phyloP scores from a whole-genome alignment of 2,888 invertebrate genomes.

The Cremastinae sp. region DNA sequence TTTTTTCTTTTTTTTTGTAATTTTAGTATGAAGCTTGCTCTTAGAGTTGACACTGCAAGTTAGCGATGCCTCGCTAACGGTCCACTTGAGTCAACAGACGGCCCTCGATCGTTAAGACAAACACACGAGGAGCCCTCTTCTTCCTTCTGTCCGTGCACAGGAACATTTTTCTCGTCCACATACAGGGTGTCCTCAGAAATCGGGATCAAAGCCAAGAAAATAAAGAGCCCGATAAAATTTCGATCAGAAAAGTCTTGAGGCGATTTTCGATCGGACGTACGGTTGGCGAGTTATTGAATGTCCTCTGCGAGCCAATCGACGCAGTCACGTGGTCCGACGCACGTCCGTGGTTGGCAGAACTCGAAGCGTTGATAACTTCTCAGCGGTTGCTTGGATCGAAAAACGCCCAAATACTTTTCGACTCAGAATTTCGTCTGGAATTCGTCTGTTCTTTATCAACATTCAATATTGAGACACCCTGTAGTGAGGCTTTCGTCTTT shows the following conservation, averaged over 20 bases:
- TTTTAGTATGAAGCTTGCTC: constrained; percentile 46
- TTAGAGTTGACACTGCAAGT: constrained; percentile 65
- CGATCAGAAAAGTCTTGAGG: neutral
- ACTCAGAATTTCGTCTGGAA: too few species aligned
- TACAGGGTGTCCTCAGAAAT: neutral
- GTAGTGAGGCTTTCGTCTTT: constrained; percentile 3
- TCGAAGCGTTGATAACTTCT: too few species aligned
- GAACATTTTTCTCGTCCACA: neutral
- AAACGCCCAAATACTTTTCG: neutral
- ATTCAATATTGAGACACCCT: too few species aligned
- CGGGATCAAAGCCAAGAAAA: too few species aligned
- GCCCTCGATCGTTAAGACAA: constrained; percentile 71
- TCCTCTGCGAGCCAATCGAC: too few species aligned
- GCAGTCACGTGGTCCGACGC: neutral
- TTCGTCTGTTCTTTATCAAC: neutral
- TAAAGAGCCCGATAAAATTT: too few species aligned
- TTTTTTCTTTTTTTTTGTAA: constrained; percentile 36
- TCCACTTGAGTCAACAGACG: constrained; percentile 74
- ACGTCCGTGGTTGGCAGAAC: too few species aligned
- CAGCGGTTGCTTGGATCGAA: too few species aligned
- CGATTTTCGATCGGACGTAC: too few species aligned
- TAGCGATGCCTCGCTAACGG: constrained; percentile 73
- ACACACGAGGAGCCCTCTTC: constrained; percentile 64
- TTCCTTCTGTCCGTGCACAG: constrained; percentile 14
- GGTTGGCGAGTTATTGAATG: too few species aligned